phyloP scores from a whole-genome alignment of 2,888 invertebrate species.

The Pristionchus japonicus region DNA sequence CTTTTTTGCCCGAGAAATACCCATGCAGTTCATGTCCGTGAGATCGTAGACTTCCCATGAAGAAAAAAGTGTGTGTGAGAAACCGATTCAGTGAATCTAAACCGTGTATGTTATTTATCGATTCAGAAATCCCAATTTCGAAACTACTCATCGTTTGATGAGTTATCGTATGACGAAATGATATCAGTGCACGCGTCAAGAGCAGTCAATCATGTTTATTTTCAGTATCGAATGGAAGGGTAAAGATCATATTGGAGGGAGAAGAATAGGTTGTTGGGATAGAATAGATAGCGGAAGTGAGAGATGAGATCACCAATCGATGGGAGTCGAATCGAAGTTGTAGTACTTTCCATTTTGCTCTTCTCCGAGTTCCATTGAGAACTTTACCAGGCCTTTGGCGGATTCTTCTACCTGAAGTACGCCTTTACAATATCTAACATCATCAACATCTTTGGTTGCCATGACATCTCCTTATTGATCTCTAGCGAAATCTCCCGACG shows the following conservation, averaged over 20 bases:
- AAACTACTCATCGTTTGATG: not conserved
- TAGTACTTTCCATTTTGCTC: conserved; percentile 25
- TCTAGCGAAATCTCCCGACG: too few species aligned
- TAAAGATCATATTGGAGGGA: not conserved
- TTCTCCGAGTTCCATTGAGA: not conserved
- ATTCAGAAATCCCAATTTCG: not conserved
- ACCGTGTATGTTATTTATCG: too few species aligned
- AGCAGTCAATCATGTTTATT: not conserved
- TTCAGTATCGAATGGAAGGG: not conserved
- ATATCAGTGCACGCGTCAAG: not conserved
- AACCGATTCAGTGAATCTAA: too few species aligned
- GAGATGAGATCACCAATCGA: conserved; percentile 10
- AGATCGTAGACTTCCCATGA: too few species aligned
- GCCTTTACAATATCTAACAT: not conserved
- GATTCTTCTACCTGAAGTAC: not conserved
- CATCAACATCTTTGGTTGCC: not conserved
- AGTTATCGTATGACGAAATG: not conserved
- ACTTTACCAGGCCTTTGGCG: not conserved
- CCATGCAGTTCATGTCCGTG: not conserved
- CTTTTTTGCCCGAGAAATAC: not conserved
- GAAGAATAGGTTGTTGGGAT: not conserved
- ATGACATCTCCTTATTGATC: not conserved
- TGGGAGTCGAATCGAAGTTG: not conserved
- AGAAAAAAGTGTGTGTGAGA: too few species aligned
- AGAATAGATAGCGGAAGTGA: not conserved